phyloP scores from a whole-genome alignment of 2,113 vertebrate genomes.

The Larimichthys crocea region DNA sequence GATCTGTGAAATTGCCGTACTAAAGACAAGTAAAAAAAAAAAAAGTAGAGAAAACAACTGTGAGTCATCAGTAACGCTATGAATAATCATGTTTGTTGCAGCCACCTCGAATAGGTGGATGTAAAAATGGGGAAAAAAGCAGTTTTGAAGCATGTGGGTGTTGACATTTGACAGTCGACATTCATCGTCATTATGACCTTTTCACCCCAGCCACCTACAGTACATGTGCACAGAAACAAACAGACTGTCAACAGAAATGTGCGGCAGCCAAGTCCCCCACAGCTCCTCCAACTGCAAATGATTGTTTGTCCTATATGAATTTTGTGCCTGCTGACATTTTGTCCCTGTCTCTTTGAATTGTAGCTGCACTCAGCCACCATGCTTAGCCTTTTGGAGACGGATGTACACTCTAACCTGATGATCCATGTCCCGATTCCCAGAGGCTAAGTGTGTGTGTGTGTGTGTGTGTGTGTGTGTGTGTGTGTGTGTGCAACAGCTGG shows the following conservation, averaged over 20 bases:
- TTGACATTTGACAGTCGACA: conserved; percentile 11
- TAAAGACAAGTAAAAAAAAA: conserved; percentile 39
- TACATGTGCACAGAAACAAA: conserved; percentile 8
- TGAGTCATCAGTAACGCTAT: conserved; percentile 65
- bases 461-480: conserved; percentile 35
- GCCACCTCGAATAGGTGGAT: conserved; percentile 57
- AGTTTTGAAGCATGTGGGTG: conserved; percentile 59
- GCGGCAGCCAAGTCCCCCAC: conserved; percentile 18
- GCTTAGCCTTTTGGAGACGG: conserved; percentile 61
- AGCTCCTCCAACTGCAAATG: conserved; percentile 19
- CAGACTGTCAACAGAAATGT: conserved; percentile 3
- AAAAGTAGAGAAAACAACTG: conserved; percentile 45
- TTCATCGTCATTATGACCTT: conserved; percentile 51
- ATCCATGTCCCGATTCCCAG: conserved; percentile 73
- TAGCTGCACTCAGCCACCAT: conserved; percentile 41
- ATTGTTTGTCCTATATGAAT: conserved; percentile 41
- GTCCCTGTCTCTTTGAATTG: conserved; percentile 56
- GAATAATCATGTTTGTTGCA: conserved; percentile 52
- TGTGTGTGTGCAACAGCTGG: conserved; percentile 66
- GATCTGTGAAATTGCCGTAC: conserved; percentile 26
- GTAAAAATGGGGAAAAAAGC: conserved; percentile 41
- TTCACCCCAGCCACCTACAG: conserved; percentile 55
- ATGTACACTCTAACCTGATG: conserved; percentile 79
- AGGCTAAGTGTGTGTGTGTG: conserved; percentile 46
- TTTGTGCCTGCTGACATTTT: conserved; percentile 53